These are phyloP conservation scores for Pseudocheirus occidentalis DNA, from an alignment of 2,797 vertebrate species.

Conservation along the genomic window DNA sequence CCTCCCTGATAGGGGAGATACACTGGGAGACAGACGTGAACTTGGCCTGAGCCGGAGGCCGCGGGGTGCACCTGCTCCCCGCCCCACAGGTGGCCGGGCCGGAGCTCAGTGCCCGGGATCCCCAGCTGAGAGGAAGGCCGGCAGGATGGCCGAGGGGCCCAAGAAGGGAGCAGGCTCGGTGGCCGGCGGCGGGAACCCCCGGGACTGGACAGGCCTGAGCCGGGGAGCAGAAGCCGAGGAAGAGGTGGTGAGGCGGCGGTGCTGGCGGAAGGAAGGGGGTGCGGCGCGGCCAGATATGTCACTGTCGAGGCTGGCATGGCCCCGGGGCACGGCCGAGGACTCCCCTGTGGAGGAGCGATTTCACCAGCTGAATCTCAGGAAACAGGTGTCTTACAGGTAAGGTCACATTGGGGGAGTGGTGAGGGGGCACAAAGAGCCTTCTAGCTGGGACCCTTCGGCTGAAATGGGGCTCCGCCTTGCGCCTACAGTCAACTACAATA, in stretches of 20 bases:
- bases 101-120: neutral
- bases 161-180: neutral
- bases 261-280: constrained; percentile 50
- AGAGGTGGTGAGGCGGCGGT: constrained; percentile 60
- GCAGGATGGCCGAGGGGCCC: constrained; percentile 72
- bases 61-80: neutral
- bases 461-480: neutral
- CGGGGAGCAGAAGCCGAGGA: constrained; percentile 29
- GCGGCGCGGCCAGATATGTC: constrained; percentile 15
- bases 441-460: neutral
- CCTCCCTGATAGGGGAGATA: constrained; percentile 47
- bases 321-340: constrained; percentile 51
- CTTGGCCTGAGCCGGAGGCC: neutral
- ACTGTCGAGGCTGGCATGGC: constrained; percentile 50
- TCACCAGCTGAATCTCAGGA: constrained; percentile 86
- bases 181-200: constrained; percentile 43
- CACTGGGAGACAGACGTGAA: neutral
- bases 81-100: neutral
- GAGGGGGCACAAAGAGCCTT: neutral
- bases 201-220: constrained; percentile 70
- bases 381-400: constrained; percentile 92
- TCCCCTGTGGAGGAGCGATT: constrained; percentile 84
- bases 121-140: neutral
- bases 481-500: neutral
- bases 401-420: constrained; percentile 41